Evolutionary conservation across 2,888 invertebrate species (phyloP).

Genomic region (Drosophila maculinotata): DNA sequence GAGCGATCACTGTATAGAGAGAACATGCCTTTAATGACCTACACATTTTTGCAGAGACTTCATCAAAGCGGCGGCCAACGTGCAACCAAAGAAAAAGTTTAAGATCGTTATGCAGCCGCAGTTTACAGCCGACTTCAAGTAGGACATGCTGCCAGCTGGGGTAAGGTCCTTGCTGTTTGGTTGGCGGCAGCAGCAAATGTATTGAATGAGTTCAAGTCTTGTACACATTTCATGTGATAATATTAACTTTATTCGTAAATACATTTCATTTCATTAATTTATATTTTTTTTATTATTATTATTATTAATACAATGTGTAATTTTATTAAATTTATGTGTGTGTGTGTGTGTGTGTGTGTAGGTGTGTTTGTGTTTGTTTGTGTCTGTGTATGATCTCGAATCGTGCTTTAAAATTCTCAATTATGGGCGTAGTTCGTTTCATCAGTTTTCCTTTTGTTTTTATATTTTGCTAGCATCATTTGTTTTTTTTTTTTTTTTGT

Average conservation of each 20-base stretch:
- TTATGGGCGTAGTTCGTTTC: conserved; percentile 65
- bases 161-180: not conserved
- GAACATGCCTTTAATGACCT: not conserved
- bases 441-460: conserved; percentile 21
- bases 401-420: conserved; percentile 71
- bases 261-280: conserved; percentile 75
- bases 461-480: conserved; percentile 47
- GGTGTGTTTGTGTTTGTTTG: conserved; percentile 4
- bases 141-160: conserved; percentile 1
- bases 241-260: conserved; percentile 79
- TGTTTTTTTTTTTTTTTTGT: conserved; percentile 21
- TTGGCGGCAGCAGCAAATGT: not conserved
- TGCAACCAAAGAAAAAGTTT: conserved; percentile 44
- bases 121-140: conserved; percentile 75
- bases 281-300: conserved; percentile 63
- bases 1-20: no score
- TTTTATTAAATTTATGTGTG: conserved; percentile 70
- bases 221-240: conserved; percentile 75
- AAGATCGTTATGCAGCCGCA: conserved; percentile 76
- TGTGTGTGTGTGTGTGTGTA: conserved; percentile 39
- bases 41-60: conserved; percentile 71
- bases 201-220: conserved; percentile 27
- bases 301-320: conserved; percentile 76
- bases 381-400: conserved; percentile 61
- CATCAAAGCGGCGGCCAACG: conserved; percentile 34